Percentiles rank a stretch among this genome's conserved stretches.
Conservation (phyloP, 2,113 vertebrate species). For the Physeter macrocephalus region DNA sequence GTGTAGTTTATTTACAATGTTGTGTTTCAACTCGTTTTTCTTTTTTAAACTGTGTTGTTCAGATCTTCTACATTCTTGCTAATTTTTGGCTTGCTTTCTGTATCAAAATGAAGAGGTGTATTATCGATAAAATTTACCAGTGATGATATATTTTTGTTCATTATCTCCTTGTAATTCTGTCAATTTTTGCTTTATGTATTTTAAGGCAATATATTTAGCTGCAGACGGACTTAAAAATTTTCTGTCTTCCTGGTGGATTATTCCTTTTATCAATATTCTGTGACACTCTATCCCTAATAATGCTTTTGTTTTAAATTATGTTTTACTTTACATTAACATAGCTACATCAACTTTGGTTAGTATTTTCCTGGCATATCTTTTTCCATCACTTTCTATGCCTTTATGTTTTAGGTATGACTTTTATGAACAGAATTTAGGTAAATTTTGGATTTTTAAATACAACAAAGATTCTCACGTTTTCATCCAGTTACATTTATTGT, state of each 20-base stretch:
- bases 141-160: not conserved
- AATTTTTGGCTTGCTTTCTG: not conserved
- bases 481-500: not conserved
- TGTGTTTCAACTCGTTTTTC: not conserved
- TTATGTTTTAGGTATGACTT: not conserved
- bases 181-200: not conserved
- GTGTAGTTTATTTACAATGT: not conserved
- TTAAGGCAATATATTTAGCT: slow-evolving; percentile 6
- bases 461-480: not conserved
- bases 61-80: not conserved
- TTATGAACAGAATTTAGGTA: not conserved
- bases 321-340: not conserved
- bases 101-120: not conserved
- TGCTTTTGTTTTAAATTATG: slow-evolving; percentile 10
- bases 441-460: slow-evolving; percentile 3
- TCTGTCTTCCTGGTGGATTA: not conserved
- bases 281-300: not conserved
- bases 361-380: not conserved
- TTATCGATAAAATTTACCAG: not conserved
- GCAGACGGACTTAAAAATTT: not conserved
- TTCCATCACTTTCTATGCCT: not conserved
- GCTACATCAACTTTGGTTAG: not conserved
- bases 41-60: not conserved
- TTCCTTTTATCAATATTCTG: not conserved
- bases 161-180: not conserved